These are phyloP conservation scores for Pitangus sulphuratus DNA, from an alignment of 2,797 vertebrate species.

Conservation along the genomic window DNA sequence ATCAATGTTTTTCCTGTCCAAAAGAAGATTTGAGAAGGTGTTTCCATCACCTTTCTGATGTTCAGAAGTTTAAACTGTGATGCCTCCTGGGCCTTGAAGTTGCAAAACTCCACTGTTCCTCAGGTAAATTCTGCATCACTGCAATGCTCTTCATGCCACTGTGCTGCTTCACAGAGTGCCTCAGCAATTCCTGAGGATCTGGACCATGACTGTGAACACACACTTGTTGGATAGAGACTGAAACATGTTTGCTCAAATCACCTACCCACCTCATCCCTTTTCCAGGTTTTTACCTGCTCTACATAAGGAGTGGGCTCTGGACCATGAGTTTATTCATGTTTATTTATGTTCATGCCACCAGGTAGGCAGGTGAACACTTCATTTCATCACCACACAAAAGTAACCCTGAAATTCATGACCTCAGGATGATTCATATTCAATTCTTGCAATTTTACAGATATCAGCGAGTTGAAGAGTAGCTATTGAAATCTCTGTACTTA, in stretches of 20 bases:
- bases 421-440: neutral
- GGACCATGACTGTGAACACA: neutral
- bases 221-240: neutral
- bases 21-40: neutral
- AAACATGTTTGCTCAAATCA: neutral
- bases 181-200: neutral
- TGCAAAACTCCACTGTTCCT: neutral
- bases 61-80: neutral
- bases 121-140: fast-evolving
- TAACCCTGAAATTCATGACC: fast-evolving
- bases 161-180: neutral
- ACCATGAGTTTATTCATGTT: neutral
- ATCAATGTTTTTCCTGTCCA: neutral
- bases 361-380: neutral
- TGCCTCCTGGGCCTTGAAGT: neutral
- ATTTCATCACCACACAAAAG: neutral
- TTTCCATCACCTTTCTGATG: neutral
- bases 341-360: neutral
- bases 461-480: neutral
- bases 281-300: neutral
- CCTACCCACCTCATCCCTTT: neutral
- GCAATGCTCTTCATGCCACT: neutral
- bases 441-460: neutral
- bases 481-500: neutral
- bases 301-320: neutral